A percentile compares a stretch with the other conserved stretches of the same genome.
These are phyloP conservation scores for Lydus trimaculatus DNA, from an alignment of 2,888 invertebrate species.

Conservation along the genomic window DNA sequence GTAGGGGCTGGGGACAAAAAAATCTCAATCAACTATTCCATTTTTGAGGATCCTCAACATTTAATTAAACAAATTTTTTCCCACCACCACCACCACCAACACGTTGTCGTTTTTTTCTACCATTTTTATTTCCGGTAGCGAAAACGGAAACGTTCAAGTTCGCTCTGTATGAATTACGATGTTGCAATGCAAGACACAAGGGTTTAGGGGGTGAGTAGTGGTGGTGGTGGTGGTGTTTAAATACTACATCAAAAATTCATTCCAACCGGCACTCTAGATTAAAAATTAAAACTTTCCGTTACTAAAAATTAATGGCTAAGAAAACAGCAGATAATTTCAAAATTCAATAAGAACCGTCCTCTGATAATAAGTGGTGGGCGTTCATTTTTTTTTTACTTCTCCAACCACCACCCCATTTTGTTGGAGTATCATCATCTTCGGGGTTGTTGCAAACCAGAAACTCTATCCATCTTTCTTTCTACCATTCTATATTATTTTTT, in stretches of 20 bases:
- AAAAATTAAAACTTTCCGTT: conserved; percentile 59
- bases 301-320: conserved; percentile 59
- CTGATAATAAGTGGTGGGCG: conserved; percentile 39
- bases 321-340: conserved; percentile 60
- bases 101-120: not conserved
- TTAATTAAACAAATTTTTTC: no score
- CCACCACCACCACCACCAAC: not conserved
- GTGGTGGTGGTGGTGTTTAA: conserved; percentile 13
- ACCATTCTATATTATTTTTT: not conserved
- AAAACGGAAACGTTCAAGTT: not conserved
- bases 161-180: not conserved
- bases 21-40: conserved; percentile 1
- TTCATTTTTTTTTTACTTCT: conserved; percentile 35
- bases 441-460: not conserved
- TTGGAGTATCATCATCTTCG: conserved; percentile 25
- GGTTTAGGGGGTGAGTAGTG: not conserved
- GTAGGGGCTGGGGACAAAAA: no score
- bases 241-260: conserved; percentile 57
- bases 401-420: conserved; percentile 18
- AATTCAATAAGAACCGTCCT: conserved; percentile 56
- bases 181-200: not conserved
- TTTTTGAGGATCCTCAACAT: no score
- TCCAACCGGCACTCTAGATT: conserved; percentile 54
- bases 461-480: not conserved
- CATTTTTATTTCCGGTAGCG: not conserved